Evolutionary conservation across 2,888 invertebrate genomes (phyloP).

Genomic region (Epicampocera succincta): DNA sequence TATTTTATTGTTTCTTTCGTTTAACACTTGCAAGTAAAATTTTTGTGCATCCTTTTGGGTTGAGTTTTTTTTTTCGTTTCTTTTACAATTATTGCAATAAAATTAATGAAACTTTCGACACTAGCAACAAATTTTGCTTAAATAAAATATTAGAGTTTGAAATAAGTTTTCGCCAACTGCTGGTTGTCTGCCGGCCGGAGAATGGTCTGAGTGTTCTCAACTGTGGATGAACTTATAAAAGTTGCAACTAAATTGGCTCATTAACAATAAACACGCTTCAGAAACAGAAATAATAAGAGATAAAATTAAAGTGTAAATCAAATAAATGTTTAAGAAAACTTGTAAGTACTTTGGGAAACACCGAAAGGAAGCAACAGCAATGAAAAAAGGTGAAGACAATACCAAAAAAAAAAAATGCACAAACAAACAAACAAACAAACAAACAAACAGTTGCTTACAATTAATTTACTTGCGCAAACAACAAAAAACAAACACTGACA

Average conservation of each 20-base stretch:
- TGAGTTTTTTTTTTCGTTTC: not conserved
- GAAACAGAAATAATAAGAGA: slow-evolving; percentile 24
- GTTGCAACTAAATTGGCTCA: slow-evolving; percentile 71
- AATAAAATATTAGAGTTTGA: slow-evolving; percentile 59
- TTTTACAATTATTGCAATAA: slow-evolving; percentile 39
- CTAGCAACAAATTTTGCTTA: slow-evolving; percentile 51
- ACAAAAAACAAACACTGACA: slow-evolving; percentile 16
- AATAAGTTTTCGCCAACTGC: slow-evolving; percentile 46
- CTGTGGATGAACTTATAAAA: slow-evolving; percentile 49
- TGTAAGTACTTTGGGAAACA: slow-evolving; percentile 42
- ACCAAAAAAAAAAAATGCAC: slow-evolving; percentile 4
- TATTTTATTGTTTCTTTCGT: slow-evolving; percentile 61
- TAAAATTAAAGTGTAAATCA: slow-evolving; percentile 70
- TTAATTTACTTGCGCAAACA: slow-evolving; percentile 67
- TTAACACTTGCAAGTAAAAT: slow-evolving; percentile 33
- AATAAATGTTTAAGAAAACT: slow-evolving; percentile 68
- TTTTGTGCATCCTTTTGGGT: slow-evolving; percentile 2
- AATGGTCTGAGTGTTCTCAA: not conserved
- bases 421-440: slow-evolving; percentile 57
- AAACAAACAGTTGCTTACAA: slow-evolving; percentile 64
- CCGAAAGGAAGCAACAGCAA: not conserved
- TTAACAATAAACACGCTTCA: slow-evolving; percentile 70
- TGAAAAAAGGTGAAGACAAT: no score
- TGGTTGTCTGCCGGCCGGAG: slow-evolving; percentile 10
- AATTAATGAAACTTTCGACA: slow-evolving; percentile 51